Conservation (phyloP, 2,888 invertebrate species). For the Tinea semifulvella region DNA sequence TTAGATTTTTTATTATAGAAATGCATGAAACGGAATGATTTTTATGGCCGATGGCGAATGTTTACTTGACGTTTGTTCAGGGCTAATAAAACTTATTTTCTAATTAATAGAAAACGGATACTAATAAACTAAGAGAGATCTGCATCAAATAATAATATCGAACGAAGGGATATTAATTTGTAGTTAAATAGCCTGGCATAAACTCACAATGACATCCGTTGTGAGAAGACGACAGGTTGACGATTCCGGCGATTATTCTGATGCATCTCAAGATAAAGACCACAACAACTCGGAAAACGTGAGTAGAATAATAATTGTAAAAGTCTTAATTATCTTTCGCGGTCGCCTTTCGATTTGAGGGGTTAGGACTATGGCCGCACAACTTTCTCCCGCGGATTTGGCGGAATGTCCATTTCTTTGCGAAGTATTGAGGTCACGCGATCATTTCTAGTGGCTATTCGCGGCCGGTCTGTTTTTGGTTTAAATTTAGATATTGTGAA, state of each 20-base stretch:
- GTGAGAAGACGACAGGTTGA: constrained; percentile 44
- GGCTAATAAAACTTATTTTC: not conserved
- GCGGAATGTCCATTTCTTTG: constrained; percentile 63
- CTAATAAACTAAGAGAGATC: constrained; percentile 24
- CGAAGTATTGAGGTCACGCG: constrained; percentile 56
- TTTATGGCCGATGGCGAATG: constrained; percentile 50
- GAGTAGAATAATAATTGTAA: constrained; percentile 31
- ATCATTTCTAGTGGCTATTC: not conserved
- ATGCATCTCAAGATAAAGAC: constrained; percentile 58
- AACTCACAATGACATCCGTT: constrained; percentile 55
- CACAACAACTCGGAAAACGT: constrained; percentile 53
- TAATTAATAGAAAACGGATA: not conserved
- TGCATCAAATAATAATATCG: not conserved
- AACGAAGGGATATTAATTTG: not conserved
- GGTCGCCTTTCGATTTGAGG: constrained; percentile 19
- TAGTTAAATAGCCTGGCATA: not conserved
- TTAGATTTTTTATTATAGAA: constrained; percentile 13
- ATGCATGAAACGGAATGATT: constrained; percentile 34
- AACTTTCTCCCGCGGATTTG: constrained; percentile 57
- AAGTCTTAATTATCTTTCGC: not conserved
- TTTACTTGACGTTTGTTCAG: constrained; percentile 59
- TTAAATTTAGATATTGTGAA: constrained; percentile 17
- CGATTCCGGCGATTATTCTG: constrained; percentile 60
- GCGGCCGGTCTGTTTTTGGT: constrained; percentile 14
- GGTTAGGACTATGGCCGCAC: constrained; percentile 43